Conservation (phyloP, 2,797 vertebrate genomes). For the Chrosomus eos region DNA sequence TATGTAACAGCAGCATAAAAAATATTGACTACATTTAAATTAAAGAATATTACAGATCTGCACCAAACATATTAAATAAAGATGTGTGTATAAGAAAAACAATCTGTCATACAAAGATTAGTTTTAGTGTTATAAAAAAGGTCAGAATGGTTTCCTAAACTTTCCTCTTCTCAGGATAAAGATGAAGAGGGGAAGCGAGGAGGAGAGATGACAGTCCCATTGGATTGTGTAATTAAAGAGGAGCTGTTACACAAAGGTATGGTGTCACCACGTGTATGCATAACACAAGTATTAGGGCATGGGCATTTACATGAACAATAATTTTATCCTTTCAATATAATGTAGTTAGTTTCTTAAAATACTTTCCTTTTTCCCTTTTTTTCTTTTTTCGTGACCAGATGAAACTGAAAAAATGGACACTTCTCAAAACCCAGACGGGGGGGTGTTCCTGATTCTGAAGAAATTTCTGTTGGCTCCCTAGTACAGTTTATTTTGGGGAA, state of each 20-base stretch:
- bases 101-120: neutral
- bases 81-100: neutral
- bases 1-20: neutral
- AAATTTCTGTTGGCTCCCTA: slow-evolving; percentile 75
- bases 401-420: slow-evolving; percentile 59
- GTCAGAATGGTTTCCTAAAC: neutral
- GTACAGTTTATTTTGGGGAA: slow-evolving; percentile 73
- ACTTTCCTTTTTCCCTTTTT: neutral
- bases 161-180: slow-evolving; percentile 71
- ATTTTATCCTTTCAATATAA: neutral
- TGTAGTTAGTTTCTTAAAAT: neutral
- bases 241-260: slow-evolving; percentile 72
- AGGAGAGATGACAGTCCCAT: slow-evolving; percentile 70
- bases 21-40: no score
- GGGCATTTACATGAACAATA: neutral
- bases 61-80: neutral
- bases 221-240: slow-evolving; percentile 75
- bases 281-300: neutral
- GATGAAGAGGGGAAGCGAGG: slow-evolving; percentile 73
- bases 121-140: neutral
- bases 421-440: neutral
- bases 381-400: slow-evolving; percentile 16
- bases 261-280: neutral
- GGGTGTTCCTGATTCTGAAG: neutral
- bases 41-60: neutral